A percentile compares a stretch with the other conserved stretches of the same genome.
phyloP scores from a whole-genome alignment of 2,113 vertebrate species.

The Aptenodytes patagonicus region DNA sequence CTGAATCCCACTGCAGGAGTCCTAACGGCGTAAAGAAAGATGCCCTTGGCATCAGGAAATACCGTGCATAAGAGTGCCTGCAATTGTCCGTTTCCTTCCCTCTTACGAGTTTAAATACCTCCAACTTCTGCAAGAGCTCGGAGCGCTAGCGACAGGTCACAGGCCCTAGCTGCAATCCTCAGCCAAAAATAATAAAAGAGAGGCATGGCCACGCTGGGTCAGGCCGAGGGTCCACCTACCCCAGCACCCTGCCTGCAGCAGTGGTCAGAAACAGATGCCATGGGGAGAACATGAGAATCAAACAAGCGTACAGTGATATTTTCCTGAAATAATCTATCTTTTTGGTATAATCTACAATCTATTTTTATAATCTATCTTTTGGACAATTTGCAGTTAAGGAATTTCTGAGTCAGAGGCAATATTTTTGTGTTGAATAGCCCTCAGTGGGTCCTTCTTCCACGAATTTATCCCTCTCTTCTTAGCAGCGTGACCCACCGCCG shows the following conservation, averaged over 20 bases:
- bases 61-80: accelerated
- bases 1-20: not conserved
- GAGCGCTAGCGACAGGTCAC: not conserved
- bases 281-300: not conserved
- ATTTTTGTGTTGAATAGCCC: not conserved
- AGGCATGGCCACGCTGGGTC: not conserved
- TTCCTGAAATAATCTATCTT: not conserved
- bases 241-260: not conserved
- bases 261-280: not conserved
- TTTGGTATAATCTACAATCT: not conserved
- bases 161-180: not conserved
- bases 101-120: accelerated
- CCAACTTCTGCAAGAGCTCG: not conserved
- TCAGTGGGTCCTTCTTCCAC: not conserved
- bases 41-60: not conserved
- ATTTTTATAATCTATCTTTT: not conserved
- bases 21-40: accelerated
- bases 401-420: not conserved
- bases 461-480: not conserved
- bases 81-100: not conserved
- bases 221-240: not conserved
- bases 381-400: not conserved
- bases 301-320: not conserved
- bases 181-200: not conserved
- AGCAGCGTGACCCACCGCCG: not conserved